These are phyloP conservation scores for Osmoderma eremita DNA, from an alignment of 2,888 invertebrate species.

Conservation along the genomic window DNA sequence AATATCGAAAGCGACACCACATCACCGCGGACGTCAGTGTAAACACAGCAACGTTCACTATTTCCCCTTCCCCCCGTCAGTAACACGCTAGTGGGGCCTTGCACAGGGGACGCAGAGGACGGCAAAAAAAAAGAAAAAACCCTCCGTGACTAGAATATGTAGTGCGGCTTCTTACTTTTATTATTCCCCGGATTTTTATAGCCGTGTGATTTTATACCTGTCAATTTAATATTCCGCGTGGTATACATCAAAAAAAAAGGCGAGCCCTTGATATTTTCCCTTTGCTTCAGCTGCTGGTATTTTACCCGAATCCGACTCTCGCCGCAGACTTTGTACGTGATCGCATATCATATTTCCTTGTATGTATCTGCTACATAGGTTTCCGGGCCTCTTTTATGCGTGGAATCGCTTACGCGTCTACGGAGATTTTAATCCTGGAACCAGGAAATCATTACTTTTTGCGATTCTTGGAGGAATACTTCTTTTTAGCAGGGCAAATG, in stretches of 20 bases:
- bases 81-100: neutral
- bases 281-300: neutral
- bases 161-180: constrained; percentile 17
- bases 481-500: too few species aligned
- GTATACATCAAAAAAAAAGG: constrained; percentile 22
- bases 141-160: constrained; percentile 16
- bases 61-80: constrained; percentile 12
- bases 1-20: constrained; percentile 15
- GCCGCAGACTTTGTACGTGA: constrained; percentile 1
- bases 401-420: constrained; percentile 16
- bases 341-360: constrained; percentile 13
- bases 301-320: constrained; percentile 12
- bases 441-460: too few species aligned
- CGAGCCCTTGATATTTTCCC: constrained; percentile 20
- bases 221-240: constrained; percentile 33
- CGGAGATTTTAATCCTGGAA: constrained; percentile 1
- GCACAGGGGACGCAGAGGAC: neutral
- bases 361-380: neutral
- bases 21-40: neutral
- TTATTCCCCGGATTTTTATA: constrained; percentile 32
- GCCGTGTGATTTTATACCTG: constrained; percentile 36
- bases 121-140: neutral
- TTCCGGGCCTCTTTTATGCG: constrained; percentile 4
- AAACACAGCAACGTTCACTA: neutral
- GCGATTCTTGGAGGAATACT: too few species aligned